Evolutionary conservation across 2,888 invertebrate species (phyloP).

Genomic region (Drosophila putrida): DNA sequence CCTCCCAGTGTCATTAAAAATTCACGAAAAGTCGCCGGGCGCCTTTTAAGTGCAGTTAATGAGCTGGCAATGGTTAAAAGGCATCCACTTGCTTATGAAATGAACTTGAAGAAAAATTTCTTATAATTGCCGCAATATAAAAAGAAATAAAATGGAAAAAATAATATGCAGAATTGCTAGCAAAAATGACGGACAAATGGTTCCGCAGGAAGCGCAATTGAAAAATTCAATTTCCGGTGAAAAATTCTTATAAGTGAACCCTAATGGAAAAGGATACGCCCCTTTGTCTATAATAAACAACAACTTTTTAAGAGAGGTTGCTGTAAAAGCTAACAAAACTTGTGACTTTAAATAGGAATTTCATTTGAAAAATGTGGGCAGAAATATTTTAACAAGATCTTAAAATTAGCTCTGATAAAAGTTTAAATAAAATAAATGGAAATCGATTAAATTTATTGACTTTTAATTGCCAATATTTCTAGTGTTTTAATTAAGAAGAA

Average conservation of each 20-base stretch:
- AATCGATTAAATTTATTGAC: neutral
- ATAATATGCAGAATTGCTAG: constrained; percentile 37
- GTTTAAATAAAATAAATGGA: neutral
- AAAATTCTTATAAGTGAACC: constrained; percentile 19
- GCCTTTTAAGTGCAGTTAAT: constrained; percentile 77
- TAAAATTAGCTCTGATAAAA: neutral
- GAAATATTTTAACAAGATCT: neutral
- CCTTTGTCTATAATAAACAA: constrained; percentile 36
- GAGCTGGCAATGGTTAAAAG: constrained; percentile 52
- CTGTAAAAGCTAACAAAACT: neutral
- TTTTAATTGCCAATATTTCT: neutral
- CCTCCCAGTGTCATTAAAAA: constrained; percentile 56
- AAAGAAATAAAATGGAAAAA: constrained; percentile 37
- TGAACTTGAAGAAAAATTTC: constrained; percentile 58
- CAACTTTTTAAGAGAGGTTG: neutral
- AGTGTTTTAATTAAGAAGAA: neutral
- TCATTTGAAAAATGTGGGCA: neutral
- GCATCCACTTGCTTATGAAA: constrained; percentile 65
- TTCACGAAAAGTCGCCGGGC: constrained; percentile 61
- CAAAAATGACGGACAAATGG: constrained; percentile 26
- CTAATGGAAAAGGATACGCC: constrained; percentile 30
- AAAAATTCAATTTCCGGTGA: constrained; percentile 74
- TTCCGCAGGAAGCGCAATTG: constrained; percentile 32
- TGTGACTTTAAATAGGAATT: constrained; percentile 1
- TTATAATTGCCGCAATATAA: constrained; percentile 64